Evolutionary conservation across 2,888 invertebrate genomes (phyloP).

Genomic region (Lathronympha strigana): DNA sequence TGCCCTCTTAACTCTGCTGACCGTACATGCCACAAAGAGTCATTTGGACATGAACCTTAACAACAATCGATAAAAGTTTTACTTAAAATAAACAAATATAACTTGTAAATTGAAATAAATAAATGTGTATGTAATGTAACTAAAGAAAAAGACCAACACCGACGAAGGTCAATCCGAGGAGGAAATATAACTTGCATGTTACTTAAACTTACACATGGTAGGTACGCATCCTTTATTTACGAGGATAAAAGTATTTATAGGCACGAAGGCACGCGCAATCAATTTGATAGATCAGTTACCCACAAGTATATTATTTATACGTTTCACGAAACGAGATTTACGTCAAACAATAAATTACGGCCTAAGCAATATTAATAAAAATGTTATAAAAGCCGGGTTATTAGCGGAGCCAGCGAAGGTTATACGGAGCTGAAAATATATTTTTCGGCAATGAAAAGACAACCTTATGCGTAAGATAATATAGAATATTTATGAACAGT

Average conservation of each 20-base stretch:
- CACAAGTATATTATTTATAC: slow-evolving; percentile 1
- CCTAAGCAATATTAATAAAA: slow-evolving; percentile 37
- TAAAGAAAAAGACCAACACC: too few species aligned
- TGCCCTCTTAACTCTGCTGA: too few species aligned
- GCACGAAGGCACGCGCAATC: slow-evolving; percentile 2
- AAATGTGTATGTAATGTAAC: too few species aligned
- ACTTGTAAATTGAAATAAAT: too few species aligned
- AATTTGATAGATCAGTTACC: slow-evolving; percentile 13
- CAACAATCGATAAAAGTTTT: too few species aligned
- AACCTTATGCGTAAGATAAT: neutral
- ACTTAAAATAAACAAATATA: too few species aligned
- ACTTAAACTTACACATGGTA: too few species aligned
- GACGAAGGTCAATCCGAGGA: too few species aligned
- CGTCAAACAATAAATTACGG: slow-evolving; percentile 34
- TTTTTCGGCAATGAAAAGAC: neutral
- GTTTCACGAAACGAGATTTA: slow-evolving; percentile 20
- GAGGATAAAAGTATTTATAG: too few species aligned
- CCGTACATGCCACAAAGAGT: too few species aligned
- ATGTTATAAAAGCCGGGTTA: slow-evolving; percentile 23
- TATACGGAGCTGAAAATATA: neutral
- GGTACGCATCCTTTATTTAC: neutral
- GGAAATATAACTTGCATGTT: too few species aligned
- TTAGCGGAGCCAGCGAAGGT: slow-evolving; percentile 9
- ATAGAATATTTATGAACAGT: neutral
- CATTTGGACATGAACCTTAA: too few species aligned